phyloP scores from a whole-genome alignment of 2,113 vertebrate genomes.

The Hyperopisus bebe region DNA sequence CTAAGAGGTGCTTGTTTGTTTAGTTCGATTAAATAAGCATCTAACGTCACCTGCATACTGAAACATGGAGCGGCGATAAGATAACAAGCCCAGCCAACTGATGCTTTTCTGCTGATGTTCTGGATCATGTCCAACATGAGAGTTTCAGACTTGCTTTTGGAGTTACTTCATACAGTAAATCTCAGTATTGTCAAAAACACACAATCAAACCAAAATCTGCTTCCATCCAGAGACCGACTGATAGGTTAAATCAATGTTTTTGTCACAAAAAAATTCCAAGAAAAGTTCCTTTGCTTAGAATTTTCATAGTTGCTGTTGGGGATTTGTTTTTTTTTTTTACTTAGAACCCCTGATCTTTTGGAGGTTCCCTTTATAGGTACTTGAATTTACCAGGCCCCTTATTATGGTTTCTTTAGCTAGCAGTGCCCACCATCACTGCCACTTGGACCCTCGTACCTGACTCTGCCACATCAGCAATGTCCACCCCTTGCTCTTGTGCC shows the following conservation, averaged over 20 bases:
- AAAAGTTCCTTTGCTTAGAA: background rate
- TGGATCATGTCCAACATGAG: background rate
- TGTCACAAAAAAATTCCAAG: background rate
- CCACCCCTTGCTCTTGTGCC: conserved; percentile 99
- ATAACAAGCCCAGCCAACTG: background rate
- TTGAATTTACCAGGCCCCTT: conserved; percentile 34
- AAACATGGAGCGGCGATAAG: too few species aligned
- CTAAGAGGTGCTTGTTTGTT: background rate
- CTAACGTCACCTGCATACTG: background rate
- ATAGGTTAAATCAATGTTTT: background rate
- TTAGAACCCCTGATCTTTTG: background rate
- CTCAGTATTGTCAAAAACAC: background rate
- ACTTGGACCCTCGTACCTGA: conserved; percentile 91
- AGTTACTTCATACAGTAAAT: background rate
- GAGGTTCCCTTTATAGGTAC: background rate
- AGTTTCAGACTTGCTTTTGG: background rate
- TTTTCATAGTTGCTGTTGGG: background rate
- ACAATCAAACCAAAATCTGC: background rate
- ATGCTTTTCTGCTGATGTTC: background rate
- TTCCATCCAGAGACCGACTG: background rate
- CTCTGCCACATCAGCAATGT: conserved; percentile 99
- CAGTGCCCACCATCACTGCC: conserved; percentile 89
- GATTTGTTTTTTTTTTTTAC: background rate
- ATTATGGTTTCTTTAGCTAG: conserved; percentile 41
- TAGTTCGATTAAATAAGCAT: background rate